A percentile compares a stretch with the other conserved stretches of the same genome.
These are phyloP conservation scores for Lophura nycthemera DNA, from an alignment of 2,113 vertebrate species.

Conservation along the genomic window DNA sequence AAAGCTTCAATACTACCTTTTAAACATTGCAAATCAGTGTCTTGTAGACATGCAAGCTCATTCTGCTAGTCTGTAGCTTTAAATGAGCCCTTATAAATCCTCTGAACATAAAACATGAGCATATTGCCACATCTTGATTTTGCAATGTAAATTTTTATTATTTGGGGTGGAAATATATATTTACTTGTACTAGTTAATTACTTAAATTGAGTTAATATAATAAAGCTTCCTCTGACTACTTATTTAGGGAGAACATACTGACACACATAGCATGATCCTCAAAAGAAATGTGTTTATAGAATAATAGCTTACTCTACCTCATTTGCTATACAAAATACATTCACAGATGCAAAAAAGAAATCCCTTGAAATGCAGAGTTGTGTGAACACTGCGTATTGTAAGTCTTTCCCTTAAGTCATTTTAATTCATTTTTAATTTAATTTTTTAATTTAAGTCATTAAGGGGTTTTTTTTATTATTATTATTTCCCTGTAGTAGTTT, in stretches of 20 bases:
- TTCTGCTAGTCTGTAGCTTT: neutral
- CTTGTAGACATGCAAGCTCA: neutral
- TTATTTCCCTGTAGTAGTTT: neutral
- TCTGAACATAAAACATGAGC: neutral
- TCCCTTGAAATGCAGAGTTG: neutral
- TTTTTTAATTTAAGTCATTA: too few species aligned
- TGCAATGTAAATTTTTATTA: neutral
- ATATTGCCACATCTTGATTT: neutral
- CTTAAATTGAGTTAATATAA: conserved; percentile 26
- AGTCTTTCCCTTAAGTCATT: neutral
- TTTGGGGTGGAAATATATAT: neutral
- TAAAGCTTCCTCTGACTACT: neutral
- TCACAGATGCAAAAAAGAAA: neutral
- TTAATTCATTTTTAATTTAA: too few species aligned
- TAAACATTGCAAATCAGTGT: neutral
- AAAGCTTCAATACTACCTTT: neutral
- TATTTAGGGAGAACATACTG: conserved; percentile 24
- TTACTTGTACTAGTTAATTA: neutral
- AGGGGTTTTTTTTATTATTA: too few species aligned
- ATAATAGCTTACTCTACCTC: neutral
- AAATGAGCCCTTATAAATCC: neutral
- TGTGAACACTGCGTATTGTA: neutral
- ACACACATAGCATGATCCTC: neutral
- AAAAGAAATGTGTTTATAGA: conserved; percentile 26
- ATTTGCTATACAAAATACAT: conserved; percentile 2